A percentile compares a stretch with the other conserved stretches of the same genome.
Evolutionary conservation across 1,140 invertebrate genomes (phyloP).

Genomic region (Macrobrachium rosenbergii): DNA sequence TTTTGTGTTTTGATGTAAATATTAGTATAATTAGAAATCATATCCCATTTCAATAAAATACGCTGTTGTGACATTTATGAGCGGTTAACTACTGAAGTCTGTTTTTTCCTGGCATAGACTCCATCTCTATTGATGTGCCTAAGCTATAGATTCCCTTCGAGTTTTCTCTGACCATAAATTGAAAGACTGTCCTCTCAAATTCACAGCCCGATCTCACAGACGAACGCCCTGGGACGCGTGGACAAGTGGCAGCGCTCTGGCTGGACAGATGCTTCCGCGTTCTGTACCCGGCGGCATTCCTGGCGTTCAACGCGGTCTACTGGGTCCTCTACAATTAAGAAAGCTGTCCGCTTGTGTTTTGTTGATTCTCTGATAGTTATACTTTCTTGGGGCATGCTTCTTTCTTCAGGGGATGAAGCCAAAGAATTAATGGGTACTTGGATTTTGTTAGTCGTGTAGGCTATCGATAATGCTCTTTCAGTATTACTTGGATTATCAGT

Average conservation of each 20-base stretch:
- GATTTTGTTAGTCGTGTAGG: too few relatives aligned
- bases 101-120: too few relatives aligned
- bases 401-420: neutral
- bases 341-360: neutral
- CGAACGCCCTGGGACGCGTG: constrained; percentile 9
- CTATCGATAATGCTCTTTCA: too few relatives aligned
- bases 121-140: too few relatives aligned
- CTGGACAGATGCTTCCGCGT: constrained; percentile 59
- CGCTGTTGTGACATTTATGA: too few relatives aligned
- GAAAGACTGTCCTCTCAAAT: neutral
- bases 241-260: constrained; percentile 51
- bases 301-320: constrained; percentile 63
- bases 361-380: neutral
- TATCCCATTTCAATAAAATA: too few relatives aligned
- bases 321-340: constrained; percentile 57
- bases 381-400: neutral
- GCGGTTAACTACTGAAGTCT: too few relatives aligned
- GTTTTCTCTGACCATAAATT: neutral
- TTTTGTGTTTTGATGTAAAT: too few relatives aligned
- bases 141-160: too few relatives aligned
- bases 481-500: too few relatives aligned
- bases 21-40: too few relatives aligned
- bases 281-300: constrained; percentile 59
- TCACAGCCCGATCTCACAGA: constrained; percentile 50
- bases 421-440: neutral